Base-by-base conservation (phyloP, 2,113 vertebrate genomes). In the Arenaria interpres region DNA sequence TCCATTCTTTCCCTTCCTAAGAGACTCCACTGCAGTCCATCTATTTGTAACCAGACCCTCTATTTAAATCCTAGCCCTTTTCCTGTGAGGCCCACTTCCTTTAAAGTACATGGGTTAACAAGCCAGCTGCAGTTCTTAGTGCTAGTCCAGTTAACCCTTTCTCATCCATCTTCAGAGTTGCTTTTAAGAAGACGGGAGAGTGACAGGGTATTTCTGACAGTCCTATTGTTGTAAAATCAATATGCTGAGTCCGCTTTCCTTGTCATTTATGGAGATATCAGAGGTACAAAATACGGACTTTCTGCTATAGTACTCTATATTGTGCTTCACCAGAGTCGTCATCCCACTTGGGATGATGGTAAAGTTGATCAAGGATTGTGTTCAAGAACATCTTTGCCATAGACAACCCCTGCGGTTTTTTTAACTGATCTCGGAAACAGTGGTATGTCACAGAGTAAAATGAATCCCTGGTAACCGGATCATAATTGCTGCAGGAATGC, bases 41-140 rank as follows among this genome's bases (percentile, higher is more conserved):
- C 56, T 89, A 12, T 75, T 89, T 95, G 91, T 78, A 94, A 91
- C 45, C 68, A 89, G 81, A 87, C 62, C 32, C 46, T 92, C 79
- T 90, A 84, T 87, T 93, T 92, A 96, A 93, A 90, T 93, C 23
- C 56, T 67, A 9, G 27, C 35, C 20, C 68, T 92, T 81, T 96
- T 93, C 73, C 90, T 93, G 33, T 92, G 93, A 81, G 73, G 73
- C 73, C 60, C 66, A 53, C 32, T 93, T 95, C 76, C 60, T 95
- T 94, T 81, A 72, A 88, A 83, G 63, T 71, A 54, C 35, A 43
- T 48, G 60, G 43, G 43, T 85, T 96, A 84, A 81, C 33, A 86
- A 93, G 51, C 59, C 83, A 89, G 53, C 73, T 89, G 68, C 80
- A 78, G 33, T 37, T 94, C 27, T 51, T 64, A 62, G 23, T 76